A percentile compares a stretch with the other conserved stretches of the same genome.
These are phyloP conservation scores for Nyctibius grandis DNA, from an alignment of 2,797 vertebrate species.

Conservation along the genomic window DNA sequence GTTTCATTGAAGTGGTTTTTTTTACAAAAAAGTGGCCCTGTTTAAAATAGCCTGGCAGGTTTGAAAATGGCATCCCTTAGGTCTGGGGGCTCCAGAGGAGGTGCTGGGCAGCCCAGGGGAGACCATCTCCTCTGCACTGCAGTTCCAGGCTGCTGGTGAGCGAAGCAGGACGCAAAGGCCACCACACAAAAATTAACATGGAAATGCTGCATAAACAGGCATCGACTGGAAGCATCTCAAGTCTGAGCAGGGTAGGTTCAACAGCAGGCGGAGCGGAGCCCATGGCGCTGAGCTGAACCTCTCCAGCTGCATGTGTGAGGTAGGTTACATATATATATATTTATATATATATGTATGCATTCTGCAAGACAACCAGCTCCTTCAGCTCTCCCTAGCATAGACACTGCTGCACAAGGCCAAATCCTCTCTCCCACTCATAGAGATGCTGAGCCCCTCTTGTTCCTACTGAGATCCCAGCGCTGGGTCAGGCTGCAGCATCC, in stretches of 20 bases:
- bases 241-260: not conserved
- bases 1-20: not conserved
- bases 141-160: not conserved
- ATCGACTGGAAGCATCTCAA: accelerated
- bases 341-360: accelerated
- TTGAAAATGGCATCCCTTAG: not conserved
- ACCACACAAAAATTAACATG: not conserved
- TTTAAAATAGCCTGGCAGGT: not conserved
- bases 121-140: not conserved
- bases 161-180: not conserved
- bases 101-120: not conserved
- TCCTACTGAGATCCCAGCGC: not conserved
- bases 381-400: not conserved
- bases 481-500: not conserved
- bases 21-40: not conserved
- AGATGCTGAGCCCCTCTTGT: not conserved
- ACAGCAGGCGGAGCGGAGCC: not conserved
- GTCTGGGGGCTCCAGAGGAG: not conserved
- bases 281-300: not conserved
- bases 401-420: not conserved
- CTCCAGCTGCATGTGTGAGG: not conserved
- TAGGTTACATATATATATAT: not conserved
- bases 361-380: not conserved
- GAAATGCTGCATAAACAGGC: not conserved
- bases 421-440: not conserved